Conservation (phyloP, 2,113 vertebrate species). For the Rhynchomys soricoides region DNA sequence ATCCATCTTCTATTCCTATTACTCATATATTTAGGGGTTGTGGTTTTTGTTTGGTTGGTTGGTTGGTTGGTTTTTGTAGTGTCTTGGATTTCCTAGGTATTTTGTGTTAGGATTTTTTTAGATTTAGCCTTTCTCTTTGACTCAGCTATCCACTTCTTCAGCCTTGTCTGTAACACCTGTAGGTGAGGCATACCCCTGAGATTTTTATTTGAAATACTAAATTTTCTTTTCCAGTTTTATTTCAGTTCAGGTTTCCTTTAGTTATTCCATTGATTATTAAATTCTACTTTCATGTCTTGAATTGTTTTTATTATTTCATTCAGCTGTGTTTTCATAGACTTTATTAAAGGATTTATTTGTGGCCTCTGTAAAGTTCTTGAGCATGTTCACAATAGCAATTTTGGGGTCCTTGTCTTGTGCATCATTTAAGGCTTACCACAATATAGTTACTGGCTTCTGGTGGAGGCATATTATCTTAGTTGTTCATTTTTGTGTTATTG, state of each 20-base stretch:
- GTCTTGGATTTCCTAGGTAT: background rate
- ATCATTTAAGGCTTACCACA: background rate
- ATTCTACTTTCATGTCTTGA: background rate
- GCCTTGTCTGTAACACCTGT: background rate
- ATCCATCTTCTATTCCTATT: background rate
- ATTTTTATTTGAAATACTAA: background rate
- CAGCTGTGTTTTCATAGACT: background rate
- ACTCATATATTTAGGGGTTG: background rate
- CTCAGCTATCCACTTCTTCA: background rate
- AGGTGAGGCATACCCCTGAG: background rate
- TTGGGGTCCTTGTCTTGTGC: background rate
- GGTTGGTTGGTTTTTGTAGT: no score
- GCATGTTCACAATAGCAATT: background rate
- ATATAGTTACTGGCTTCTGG: background rate
- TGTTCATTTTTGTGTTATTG: background rate
- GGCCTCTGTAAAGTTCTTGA: background rate
- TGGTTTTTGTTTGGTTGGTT: no score
- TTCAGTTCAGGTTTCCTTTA: background rate
- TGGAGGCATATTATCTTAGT: background rate
- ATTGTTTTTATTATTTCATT: background rate
- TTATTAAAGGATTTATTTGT: background rate
- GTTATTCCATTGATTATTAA: background rate
- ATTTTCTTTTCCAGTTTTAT: background rate
- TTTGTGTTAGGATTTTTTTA: background rate
- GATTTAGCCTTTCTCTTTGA: background rate